A percentile compares a stretch with the other conserved stretches of the same genome.
Evolutionary conservation across 2,888 invertebrate genomes (phyloP).

Genomic region (Conus canariensis): DNA sequence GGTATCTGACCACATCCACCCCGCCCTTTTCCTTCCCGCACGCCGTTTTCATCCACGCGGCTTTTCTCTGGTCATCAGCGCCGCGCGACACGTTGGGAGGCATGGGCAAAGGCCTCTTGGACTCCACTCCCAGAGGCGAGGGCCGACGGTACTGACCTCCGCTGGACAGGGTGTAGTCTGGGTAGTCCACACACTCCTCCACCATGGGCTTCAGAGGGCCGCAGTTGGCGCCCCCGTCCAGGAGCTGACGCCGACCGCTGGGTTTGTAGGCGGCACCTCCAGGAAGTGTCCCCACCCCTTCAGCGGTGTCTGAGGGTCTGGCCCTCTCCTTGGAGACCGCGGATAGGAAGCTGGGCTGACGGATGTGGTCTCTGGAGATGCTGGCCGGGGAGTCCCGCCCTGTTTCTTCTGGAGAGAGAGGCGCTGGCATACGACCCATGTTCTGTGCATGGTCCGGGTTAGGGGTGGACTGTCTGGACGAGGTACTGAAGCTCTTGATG

Average conservation of each 20-base stretch:
- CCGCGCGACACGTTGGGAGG: constrained; percentile 60
- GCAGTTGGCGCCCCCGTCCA: neutral
- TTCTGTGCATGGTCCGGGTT: neutral
- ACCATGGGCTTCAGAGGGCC: constrained; percentile 2
- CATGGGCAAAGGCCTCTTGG: constrained; percentile 54
- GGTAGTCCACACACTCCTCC: constrained; percentile 53
- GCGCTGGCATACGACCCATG: too few relatives aligned
- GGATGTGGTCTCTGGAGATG: constrained; percentile 59
- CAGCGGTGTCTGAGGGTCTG: neutral
- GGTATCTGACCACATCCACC: constrained; percentile 72
- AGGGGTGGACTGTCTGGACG: constrained; percentile 39
- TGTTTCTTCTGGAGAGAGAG: neutral
- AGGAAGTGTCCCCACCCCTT: neutral
- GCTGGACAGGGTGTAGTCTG: constrained; percentile 71
- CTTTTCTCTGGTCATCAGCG: constrained; percentile 63
- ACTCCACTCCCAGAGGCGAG: constrained; percentile 58
- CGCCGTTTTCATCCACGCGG: constrained; percentile 64
- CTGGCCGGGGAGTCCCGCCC: constrained; percentile 45
- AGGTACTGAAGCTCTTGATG: constrained; percentile 47
- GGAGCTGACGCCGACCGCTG: neutral
- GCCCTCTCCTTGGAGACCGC: constrained; percentile 66
- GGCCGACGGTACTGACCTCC: constrained; percentile 70
- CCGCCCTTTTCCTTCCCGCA: constrained; percentile 37
- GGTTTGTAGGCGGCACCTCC: neutral
- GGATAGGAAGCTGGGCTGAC: constrained; percentile 74